Base-by-base conservation (phyloP, 1,140 invertebrate genomes). In the Papilio polytes region DNA sequence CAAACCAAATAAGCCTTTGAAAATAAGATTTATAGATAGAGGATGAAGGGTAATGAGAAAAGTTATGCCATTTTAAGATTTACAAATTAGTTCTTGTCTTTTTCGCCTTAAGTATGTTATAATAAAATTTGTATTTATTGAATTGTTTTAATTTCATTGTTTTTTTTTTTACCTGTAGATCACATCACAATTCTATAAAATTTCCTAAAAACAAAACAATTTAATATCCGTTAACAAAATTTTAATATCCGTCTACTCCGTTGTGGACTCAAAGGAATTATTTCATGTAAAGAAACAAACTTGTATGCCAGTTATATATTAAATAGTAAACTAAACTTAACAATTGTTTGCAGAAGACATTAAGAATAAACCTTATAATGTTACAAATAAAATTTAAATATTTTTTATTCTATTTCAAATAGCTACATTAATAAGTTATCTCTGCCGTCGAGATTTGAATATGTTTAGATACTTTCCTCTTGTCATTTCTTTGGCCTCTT, bases 401-500 rank as follows among this genome's bases (percentile, higher is more conserved):
- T 44, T 79, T 53, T 66, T 74, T 80, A 78, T 81, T 81, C 51
- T 80, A 78, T 81, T 81, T 66, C 53, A 31, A 31, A 70, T 70
- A 12, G 22, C 26, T 36, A 36, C 31, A 31, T 26, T 13, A 6
- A 15, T 70, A 15, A 15, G 26, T 70, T 92, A 93, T 79, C 91
- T 87, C 6, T 92, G 87, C 9, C 91, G 81, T 80, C 90, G 89
- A 53, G 92, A 97, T n/a, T 90, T 96, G 86, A 98, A 98, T 88
- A 99, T 98, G 95, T 98, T 98, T 63, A 99, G 96, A 93, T 99
- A 98, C 95, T 99, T 99, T 53, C 98, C 98, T 85, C 98, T 95
- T 0, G 98, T 99, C 98, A 99, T 98, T 96, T 99, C 99, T 91
- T 98, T 98, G 1, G 98, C 97, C 96, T 99, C 98, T 90, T 99